Evolutionary conservation across 2,113 vertebrate species (phyloP), one percentile per base, ranked within the genome.

Genomic region (Greenwoodochromis staneri): DNA sequence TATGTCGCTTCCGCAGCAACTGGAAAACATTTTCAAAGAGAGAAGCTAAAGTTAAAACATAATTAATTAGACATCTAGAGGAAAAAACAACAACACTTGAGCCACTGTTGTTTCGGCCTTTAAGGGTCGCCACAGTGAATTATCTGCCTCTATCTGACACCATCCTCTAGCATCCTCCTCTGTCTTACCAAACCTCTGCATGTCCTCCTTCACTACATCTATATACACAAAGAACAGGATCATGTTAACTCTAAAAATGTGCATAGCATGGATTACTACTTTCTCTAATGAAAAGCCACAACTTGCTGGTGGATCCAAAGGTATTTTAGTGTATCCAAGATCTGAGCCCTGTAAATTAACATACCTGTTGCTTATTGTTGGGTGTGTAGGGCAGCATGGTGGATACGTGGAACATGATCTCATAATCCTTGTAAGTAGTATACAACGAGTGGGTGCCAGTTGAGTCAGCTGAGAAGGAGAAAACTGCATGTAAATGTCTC

Each of bases 331-430:
- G 4, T 31, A 49, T 78, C 10, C 27, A 31, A 51, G 47, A 6
- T 29, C 21, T 2, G 29, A 42, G 47, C 17, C 45, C 13, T 69
- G 10, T 38, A 16, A 69, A n/a, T 53, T 3, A 24, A 66, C 87
- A 40, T 97, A 99, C 99, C 98, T 99, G 99, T 81, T 99, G 98
- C 91, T 99, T 99, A 90, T 99, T 99, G 96, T 99, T 99, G 59
- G 99, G 98, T 16, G 98, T 99, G 91, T 99, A 99, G 3, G 99
- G 99, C 90, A 99, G 95, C 98, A 99, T 97, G 84, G 96, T 96
- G 5, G 96, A 97, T 84, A 97, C 96, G 6, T 97, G 96, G 92
- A 97, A 96, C 96, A 97, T 97, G 91, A 96, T 90, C 91, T 97
- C 96, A 45, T 96, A 96, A 84, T 97, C 96, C 91, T 96, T 97